Percentiles rank a stretch among this genome's conserved stretches.
Conservation (phyloP, 2,888 invertebrate genomes). For the Zootermopsis nevadensis region DNA sequence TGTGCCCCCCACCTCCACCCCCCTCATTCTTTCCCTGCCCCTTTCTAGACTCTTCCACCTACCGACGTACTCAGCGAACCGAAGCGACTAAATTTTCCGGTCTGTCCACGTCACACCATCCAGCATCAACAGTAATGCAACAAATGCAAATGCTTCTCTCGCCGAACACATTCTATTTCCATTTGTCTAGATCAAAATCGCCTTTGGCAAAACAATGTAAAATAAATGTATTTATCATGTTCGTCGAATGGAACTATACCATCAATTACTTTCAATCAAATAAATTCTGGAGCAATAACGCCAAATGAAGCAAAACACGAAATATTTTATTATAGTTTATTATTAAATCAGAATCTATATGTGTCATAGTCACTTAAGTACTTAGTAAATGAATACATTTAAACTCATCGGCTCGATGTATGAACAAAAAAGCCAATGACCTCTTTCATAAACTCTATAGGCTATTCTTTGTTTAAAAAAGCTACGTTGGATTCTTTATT, state of each 20-base stretch:
- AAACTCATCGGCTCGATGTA: background rate
- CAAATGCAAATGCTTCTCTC: background rate
- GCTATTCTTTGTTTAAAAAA: no score
- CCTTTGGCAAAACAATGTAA: background rate
- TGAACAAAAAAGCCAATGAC: background rate
- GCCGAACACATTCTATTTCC: background rate
- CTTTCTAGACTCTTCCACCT: background rate
- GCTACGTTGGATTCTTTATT: no score
- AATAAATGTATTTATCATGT: background rate
- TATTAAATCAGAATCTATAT: background rate
- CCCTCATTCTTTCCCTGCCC: background rate
- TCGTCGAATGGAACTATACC: background rate
- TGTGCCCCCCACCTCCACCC: background rate
- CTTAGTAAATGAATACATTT: background rate
- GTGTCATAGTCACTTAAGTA: background rate
- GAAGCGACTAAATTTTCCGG: conserved; percentile 18
- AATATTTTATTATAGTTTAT: background rate
- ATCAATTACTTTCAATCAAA: background rate
- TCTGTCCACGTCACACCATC: conserved; percentile 19
- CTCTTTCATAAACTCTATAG: background rate
- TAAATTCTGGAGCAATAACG: no score
- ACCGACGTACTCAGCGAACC: background rate
- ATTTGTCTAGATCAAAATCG: background rate
- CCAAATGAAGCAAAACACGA: background rate
- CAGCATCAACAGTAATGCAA: conserved; percentile 2